Conservation (phyloP, 2,113 vertebrate genomes). For the Epinephelus lanceolatus region DNA sequence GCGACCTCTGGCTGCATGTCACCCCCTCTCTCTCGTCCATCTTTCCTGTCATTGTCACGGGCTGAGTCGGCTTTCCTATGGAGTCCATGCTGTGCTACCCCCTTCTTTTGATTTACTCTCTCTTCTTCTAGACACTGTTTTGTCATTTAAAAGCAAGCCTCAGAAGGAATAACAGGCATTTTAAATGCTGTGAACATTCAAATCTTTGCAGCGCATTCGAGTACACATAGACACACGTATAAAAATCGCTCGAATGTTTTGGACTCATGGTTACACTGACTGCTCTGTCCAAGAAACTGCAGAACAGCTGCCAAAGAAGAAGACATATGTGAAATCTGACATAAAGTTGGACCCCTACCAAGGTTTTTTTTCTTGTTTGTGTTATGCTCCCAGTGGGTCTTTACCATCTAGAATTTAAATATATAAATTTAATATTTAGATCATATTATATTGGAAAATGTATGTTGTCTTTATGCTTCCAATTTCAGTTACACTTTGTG, state of each 20-base stretch:
- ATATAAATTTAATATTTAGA: neutral
- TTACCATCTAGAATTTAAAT: neutral
- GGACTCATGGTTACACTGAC: constrained; percentile 47
- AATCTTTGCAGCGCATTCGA: constrained; percentile 25
- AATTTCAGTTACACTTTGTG: neutral
- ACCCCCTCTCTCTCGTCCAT: constrained; percentile 69
- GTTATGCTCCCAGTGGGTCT: neutral
- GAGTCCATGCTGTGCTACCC: constrained; percentile 14
- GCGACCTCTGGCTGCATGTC: constrained; percentile 68
- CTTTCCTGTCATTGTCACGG: constrained; percentile 77
- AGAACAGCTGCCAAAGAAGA: constrained; percentile 66
- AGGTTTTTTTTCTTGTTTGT: constrained; percentile 40
- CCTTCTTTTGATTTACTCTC: constrained; percentile 19
- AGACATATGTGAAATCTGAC: constrained; percentile 60
- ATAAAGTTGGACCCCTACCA: constrained; percentile 50
- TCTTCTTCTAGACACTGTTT: neutral
- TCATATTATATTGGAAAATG: neutral
- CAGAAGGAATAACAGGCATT: constrained; percentile 12
- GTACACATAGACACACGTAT: constrained; percentile 31
- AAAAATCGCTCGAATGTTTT: constrained; percentile 49
- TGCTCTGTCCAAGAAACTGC: constrained; percentile 32
- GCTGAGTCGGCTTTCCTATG: constrained; percentile 48
- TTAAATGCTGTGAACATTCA: constrained; percentile 31
- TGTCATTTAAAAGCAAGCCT: constrained; percentile 21
- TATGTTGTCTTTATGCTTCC: neutral